Base-by-base conservation (phyloP, 2,888 invertebrate species). In the Cryptus viduatorius region DNA sequence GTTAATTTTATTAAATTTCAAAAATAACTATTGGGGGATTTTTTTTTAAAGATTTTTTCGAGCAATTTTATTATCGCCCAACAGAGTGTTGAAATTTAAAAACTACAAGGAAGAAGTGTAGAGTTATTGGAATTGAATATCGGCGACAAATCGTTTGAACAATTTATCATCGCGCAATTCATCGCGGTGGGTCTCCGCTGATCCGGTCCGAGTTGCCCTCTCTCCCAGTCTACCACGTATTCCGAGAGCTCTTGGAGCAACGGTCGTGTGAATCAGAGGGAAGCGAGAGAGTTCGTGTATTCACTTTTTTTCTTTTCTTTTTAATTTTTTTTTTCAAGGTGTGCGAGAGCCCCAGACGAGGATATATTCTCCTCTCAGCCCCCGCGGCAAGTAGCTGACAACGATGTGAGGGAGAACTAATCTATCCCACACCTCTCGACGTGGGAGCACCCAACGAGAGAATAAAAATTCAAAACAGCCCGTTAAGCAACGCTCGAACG, bases 381-480 rank as follows among this genome's bases (percentile, higher is more conserved):
- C 85, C 88, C 83, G 84, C 81, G 91, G 90, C 90, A 88, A 91
- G 89, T 91, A 90, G 89, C 92, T 90, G 91, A 90, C 90, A 89
- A 89, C 84, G 85, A 87, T 87, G 90, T 85, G 88, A 89, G 86
- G 88, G 88, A 88, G 87, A 90, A 90, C 89, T 91, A 91, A 92
- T 92, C 90, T 90, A 90, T 91, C 88, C 91, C 90, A 90, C 91
- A 90, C 90, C 90, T 91, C 90, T 91, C 82, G 83, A 84, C 86
- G 82, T 83, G 69, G 56, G 65, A 64, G 78, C 86, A 83, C 82
- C 81, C 84, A 86, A 86, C 79, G 85, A 84, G 87, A 86, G 87
- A 89, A 90, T 89, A 88, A 88, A 90, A 89, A 89, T 90, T 91
- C 88, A 88, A 87, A 91, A 89, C 88, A 87, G 88, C 89, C 87